Conservation (phyloP, 2,888 invertebrate genomes). For the Xanthia togata region DNA sequence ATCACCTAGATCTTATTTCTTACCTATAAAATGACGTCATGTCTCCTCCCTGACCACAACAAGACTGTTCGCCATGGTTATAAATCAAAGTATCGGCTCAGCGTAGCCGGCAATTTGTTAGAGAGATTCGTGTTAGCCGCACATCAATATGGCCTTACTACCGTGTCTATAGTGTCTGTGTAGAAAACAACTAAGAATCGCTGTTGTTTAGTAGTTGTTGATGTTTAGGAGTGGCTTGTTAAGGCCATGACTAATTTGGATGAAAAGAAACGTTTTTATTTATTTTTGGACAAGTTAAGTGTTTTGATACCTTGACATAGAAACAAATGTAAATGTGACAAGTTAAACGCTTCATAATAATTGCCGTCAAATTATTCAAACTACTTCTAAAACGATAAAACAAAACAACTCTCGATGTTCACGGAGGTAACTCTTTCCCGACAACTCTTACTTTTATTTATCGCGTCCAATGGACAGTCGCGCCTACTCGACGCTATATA, state of each 20-base stretch:
- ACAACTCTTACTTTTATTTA: conserved; percentile 39
- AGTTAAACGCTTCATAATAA: background rate
- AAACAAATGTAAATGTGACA: too few species aligned
- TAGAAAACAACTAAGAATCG: background rate
- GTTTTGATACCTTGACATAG: background rate
- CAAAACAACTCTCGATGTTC: background rate
- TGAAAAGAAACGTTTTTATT: background rate
- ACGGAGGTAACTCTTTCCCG: background rate
- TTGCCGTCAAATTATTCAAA: background rate
- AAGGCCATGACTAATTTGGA: background rate
- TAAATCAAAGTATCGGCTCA: conserved; percentile 14
- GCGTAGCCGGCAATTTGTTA: conserved; percentile 18
- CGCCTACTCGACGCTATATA: conserved; percentile 35
- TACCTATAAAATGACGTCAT: conserved; percentile 24
- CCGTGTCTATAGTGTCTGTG: background rate
- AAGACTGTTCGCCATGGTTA: background rate
- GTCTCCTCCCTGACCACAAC: conserved; percentile 4
- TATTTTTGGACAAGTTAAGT: background rate
- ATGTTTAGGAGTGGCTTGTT: conserved; percentile 7
- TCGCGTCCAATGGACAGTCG: conserved; percentile 10
- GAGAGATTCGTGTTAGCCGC: conserved; percentile 39
- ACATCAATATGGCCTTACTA: conserved; percentile 40
- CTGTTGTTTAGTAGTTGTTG: background rate
- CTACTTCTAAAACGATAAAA: conserved; percentile 11
- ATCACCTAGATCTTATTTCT: background rate